A percentile compares a stretch with the other conserved stretches of the same genome.
These are phyloP conservation scores for Epinephelus moara DNA, from an alignment of 2,113 vertebrate genomes.

Conservation along the genomic window DNA sequence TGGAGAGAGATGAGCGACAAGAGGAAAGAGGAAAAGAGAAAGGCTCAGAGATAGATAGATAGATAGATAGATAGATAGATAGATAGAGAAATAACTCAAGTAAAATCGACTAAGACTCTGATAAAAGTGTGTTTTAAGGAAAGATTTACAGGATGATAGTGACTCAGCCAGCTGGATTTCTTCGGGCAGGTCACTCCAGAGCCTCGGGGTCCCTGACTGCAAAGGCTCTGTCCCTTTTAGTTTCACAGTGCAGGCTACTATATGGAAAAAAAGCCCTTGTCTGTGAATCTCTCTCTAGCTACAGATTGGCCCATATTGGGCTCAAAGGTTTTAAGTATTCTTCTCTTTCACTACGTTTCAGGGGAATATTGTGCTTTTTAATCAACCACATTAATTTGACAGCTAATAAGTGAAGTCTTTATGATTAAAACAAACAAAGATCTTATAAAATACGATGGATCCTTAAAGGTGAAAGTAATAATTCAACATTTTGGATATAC, in stretches of 20 bases:
- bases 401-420: neutral
- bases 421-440: neutral
- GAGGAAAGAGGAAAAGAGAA: neutral
- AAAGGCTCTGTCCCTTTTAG: neutral
- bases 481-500: neutral
- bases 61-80: slow-evolving; percentile 23
- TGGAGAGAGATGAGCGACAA: slow-evolving; percentile 10
- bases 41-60: neutral
- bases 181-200: neutral
- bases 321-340: no score
- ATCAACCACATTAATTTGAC: neutral
- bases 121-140: neutral
- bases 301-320: no score
- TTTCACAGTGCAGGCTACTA: neutral
- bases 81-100: slow-evolving; percentile 7
- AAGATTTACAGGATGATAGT: neutral
- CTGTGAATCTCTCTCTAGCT: no score
- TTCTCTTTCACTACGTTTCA: neutral
- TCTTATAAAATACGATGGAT: neutral
- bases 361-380: neutral
- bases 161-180: neutral
- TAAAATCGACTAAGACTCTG: neutral
- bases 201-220: neutral
- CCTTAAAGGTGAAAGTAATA: neutral
- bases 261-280: no score